Percentiles rank a stretch among this genome's conserved stretches.
These are phyloP conservation scores for Panurus biarmicus DNA, from an alignment of 2,113 vertebrate species.

Conservation along the genomic window DNA sequence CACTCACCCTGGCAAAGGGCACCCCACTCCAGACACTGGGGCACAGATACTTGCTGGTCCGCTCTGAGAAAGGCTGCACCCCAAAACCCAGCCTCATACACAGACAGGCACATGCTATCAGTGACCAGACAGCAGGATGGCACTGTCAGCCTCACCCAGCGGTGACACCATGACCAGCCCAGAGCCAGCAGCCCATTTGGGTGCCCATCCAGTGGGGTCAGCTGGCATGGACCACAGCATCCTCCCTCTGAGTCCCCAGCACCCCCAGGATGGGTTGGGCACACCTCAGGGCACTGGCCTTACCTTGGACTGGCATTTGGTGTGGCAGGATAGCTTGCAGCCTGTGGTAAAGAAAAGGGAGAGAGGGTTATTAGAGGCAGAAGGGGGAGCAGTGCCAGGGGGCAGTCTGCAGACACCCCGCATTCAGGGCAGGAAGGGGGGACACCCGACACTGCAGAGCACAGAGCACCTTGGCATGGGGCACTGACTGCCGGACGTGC, in stretches of 20 bases:
- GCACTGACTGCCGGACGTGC: rapidly evolving
- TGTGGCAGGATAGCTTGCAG: slow-evolving; percentile 60
- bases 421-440: rapidly evolving
- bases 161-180: rapidly evolving
- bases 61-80: background rate
- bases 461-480: background rate
- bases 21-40: background rate
- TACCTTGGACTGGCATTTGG: slow-evolving; percentile 58
- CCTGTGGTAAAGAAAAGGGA: background rate
- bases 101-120: rapidly evolving
- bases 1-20: background rate
- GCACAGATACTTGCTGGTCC: background rate
- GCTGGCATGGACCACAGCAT: background rate
- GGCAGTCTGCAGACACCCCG: background rate
- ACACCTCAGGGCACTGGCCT: background rate
- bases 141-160: background rate
- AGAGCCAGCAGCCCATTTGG: background rate
- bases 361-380: background rate
- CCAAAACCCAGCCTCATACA: background rate
- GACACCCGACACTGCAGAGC: background rate
- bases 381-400: rapidly evolving
- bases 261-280: rapidly evolving
- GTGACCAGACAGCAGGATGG: background rate
- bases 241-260: background rate
- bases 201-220: background rate